Evolutionary conservation across 2,797 vertebrate species (phyloP).

Genomic region (Rhyacichthys aspro): DNA sequence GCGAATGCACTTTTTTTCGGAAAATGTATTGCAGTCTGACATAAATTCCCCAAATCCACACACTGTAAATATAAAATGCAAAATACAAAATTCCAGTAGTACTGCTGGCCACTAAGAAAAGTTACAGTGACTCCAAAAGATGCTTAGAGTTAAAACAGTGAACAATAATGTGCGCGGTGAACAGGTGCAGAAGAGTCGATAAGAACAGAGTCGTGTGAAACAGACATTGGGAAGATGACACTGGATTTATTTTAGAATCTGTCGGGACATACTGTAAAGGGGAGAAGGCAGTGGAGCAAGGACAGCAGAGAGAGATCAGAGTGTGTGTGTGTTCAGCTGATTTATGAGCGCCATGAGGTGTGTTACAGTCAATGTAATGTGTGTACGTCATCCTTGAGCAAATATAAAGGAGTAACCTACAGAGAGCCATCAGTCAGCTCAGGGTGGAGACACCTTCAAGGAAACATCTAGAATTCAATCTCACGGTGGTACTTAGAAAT

Average conservation of each 20-base stretch:
- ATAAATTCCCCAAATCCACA: too few species aligned
- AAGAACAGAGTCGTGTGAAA: slow-evolving; percentile 9
- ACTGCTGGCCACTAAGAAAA: too few species aligned
- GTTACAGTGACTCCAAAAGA: too few species aligned
- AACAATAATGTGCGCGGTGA: too few species aligned
- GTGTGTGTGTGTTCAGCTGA: background rate
- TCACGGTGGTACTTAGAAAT: too few species aligned
- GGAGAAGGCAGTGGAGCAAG: slow-evolving; percentile 27
- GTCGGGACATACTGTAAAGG: slow-evolving; percentile 26
- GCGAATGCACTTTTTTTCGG: too few species aligned
- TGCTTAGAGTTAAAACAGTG: too few species aligned
- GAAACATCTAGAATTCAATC: background rate
- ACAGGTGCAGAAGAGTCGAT: background rate
- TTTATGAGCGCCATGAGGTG: slow-evolving; percentile 13
- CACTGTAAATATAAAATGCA: too few species aligned
- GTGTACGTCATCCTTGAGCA: slow-evolving; percentile 22
- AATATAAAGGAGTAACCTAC: slow-evolving; percentile 6
- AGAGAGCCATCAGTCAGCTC: background rate
- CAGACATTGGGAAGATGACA: slow-evolving; percentile 53
- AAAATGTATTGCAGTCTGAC: too few species aligned
- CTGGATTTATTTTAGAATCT: slow-evolving; percentile 60
- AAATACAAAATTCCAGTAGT: too few species aligned
- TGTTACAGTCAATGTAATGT: slow-evolving; percentile 2
- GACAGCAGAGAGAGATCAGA: slow-evolving; percentile 39
- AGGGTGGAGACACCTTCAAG: background rate